A percentile compares a stretch with the other conserved stretches of the same genome.
These are phyloP conservation scores for Tragelaphus eurycerus DNA, from an alignment of 2,797 vertebrate genomes.

Conservation along the genomic window DNA sequence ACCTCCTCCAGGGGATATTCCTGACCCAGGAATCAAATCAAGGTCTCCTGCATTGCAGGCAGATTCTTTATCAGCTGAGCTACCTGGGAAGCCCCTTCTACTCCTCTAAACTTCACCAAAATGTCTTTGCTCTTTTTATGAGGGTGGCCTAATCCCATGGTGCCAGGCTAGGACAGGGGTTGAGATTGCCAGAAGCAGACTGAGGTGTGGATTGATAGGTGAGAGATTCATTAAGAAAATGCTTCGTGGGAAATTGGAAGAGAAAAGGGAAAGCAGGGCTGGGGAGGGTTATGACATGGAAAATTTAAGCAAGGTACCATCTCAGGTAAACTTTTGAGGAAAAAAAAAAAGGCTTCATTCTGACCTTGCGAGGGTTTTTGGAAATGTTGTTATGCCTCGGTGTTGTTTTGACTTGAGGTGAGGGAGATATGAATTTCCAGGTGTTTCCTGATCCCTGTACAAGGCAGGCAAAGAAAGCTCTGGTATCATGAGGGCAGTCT, in stretches of 20 bases:
- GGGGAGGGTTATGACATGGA: neutral
- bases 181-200: neutral
- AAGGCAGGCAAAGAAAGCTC: neutral
- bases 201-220: neutral
- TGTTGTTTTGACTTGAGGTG: neutral
- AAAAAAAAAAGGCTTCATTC: neutral
- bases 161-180: neutral
- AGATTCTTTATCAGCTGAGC: neutral
- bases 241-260: neutral
- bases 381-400: neutral
- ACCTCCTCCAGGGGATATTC: neutral
- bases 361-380: neutral
- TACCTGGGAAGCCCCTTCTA: neutral
- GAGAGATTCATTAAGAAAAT: neutral
- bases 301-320: neutral
- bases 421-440: neutral
- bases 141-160: neutral
- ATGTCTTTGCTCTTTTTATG: neutral
- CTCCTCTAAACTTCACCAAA: neutral
- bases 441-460: neutral
- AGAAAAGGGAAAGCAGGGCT: neutral
- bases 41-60: neutral
- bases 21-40: neutral
- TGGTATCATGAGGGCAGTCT: neutral
- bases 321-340: neutral